These are phyloP conservation scores for Apostichopus parvimensis DNA, from an alignment of 35 echinoderm and acorn worm genomes.

Conservation along the genomic window DNA sequence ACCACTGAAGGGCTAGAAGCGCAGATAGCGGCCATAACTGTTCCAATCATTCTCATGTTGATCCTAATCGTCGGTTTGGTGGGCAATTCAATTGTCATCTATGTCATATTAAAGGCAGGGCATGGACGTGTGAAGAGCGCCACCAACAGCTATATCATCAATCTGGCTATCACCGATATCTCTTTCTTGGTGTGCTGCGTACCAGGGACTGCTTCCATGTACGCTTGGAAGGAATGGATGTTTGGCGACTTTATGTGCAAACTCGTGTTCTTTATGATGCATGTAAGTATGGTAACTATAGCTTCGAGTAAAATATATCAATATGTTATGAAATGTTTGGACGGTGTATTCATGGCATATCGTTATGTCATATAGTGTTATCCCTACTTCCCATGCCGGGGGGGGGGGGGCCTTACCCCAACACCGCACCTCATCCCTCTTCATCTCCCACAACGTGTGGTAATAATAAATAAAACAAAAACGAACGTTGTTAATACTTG, in stretches of 20 bases:
- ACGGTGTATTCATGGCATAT: no score
- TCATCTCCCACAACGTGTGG: no score
- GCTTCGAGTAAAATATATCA: background rate
- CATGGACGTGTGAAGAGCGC: conserved; percentile 59
- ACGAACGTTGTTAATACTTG: no score
- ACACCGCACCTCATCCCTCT: no score
- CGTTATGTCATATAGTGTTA: no score
- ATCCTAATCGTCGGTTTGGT: conserved; percentile 50
- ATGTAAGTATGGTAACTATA: conserved; percentile 53
- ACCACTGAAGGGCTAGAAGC: background rate
- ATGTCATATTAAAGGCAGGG: conserved; percentile 60
- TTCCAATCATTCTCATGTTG: background rate
- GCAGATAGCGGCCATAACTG: background rate
- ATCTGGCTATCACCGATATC: conserved; percentile 77
- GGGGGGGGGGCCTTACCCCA: no score
- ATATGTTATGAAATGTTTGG: background rate
- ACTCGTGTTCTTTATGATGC: conserved; percentile 77
- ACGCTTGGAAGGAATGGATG: conserved; percentile 59
- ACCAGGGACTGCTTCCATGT: conserved; percentile 63
- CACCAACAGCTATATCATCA: conserved; percentile 83
- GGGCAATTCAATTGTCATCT: conserved; percentile 68
- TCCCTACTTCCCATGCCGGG: no score
- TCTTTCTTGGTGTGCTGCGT: conserved; percentile 68
- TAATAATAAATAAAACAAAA: no score
- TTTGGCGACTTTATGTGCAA: conserved; percentile 72